Conservation (phyloP, 1,140 invertebrate genomes). For the Metopolophium dirhodum region DNA sequence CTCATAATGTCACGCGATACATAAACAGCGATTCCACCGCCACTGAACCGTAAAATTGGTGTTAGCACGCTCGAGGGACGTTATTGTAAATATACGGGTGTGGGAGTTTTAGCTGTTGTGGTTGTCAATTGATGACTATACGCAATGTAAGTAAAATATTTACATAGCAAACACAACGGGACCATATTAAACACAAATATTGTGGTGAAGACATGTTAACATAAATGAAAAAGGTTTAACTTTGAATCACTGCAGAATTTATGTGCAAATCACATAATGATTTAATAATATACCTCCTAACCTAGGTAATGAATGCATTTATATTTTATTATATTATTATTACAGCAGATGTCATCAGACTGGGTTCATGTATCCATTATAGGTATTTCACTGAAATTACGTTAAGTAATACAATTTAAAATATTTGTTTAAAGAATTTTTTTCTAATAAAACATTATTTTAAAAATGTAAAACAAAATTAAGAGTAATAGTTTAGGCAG, state of each 20-base stretch:
- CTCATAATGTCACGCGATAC: slow-evolving; percentile 37
- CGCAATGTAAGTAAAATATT: slow-evolving; percentile 10
- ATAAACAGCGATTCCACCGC: slow-evolving; percentile 42
- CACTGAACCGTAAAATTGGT: slow-evolving; percentile 56
- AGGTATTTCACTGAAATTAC: not conserved
- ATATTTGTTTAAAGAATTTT: not conserved
- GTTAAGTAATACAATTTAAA: not conserved
- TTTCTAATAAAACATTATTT: not conserved
- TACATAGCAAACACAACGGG: slow-evolving; percentile 9
- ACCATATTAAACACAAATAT: slow-evolving; percentile 39
- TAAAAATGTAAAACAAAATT: not conserved
- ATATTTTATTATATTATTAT: not conserved
- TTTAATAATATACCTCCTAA: not conserved
- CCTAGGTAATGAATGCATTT: not conserved
- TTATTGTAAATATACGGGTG: slow-evolving; percentile 41
- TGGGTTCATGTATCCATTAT: not conserved
- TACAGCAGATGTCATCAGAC: not conserved
- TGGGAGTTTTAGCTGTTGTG: slow-evolving; percentile 40
- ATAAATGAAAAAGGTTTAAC: not conserved
- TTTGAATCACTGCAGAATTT: not conserved
- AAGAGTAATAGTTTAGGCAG: not conserved
- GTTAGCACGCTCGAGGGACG: slow-evolving; percentile 36
- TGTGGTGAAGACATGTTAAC: slow-evolving; percentile 39
- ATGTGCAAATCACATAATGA: not conserved
- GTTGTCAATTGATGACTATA: slow-evolving; percentile 56